These are phyloP conservation scores for Leptinotarsa undecemlineata DNA, from an alignment of 1,140 invertebrate genomes.

Conservation along the genomic window DNA sequence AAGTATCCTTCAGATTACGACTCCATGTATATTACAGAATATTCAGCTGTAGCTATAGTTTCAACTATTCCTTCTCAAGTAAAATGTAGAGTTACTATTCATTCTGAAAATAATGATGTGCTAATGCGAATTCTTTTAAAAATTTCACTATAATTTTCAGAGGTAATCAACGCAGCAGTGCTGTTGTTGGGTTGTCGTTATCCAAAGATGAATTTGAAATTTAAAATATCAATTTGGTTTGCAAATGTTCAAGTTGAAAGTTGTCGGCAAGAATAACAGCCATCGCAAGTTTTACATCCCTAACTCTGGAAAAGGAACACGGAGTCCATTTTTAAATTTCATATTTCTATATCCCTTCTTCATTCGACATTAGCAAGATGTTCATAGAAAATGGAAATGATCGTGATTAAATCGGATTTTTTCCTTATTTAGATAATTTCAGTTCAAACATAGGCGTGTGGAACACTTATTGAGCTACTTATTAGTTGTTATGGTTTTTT, in stretches of 20 bases:
- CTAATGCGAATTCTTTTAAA: not conserved
- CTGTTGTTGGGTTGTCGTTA: constrained; percentile 1
- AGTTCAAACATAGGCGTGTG: no score
- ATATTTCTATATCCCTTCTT: not conserved
- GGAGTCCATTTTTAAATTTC: not conserved
- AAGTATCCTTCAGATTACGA: no score
- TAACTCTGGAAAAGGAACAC: not conserved
- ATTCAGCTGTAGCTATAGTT: no score
- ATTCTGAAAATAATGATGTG: no score
- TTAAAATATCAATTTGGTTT: constrained; percentile 16
- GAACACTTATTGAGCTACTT: no score
- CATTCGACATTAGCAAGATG: not conserved
- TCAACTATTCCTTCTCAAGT: no score
- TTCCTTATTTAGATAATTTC: no score
- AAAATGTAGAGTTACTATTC: no score
- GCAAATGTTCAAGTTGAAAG: constrained; percentile 13
- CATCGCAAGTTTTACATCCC: constrained; percentile 12
- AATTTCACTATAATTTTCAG: not conserved
- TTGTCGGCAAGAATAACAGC: constrained; percentile 19
- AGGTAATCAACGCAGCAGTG: constrained; percentile 2
- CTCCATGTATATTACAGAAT: no score
- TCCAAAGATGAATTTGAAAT: constrained; percentile 9
- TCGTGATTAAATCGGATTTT: no score
- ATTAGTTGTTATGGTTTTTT: no score
- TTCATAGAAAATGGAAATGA: not conserved